Conservation (phyloP, 2,113 vertebrate genomes). For the Puffinus mauretanicus region DNA sequence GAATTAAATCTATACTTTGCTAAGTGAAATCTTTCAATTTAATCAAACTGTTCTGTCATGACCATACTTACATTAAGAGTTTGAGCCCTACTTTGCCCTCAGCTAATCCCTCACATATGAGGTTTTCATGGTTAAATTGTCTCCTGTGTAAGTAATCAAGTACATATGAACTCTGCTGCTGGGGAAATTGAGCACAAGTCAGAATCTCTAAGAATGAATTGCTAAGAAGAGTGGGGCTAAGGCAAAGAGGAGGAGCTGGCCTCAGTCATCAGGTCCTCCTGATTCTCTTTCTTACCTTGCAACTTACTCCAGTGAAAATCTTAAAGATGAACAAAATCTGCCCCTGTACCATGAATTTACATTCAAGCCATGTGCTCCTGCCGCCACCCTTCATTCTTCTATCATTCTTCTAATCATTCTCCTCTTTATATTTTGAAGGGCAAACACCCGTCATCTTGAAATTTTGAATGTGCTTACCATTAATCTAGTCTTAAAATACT, state of each 20-base stretch:
- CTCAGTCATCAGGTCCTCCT: not conserved
- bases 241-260: not conserved
- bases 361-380: not conserved
- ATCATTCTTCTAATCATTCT: not conserved
- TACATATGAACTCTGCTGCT: constrained; percentile 41
- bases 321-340: not conserved
- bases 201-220: not conserved
- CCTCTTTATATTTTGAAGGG: not conserved
- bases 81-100: constrained; percentile 38
- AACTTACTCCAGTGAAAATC: not conserved
- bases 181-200: constrained; percentile 23
- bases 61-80: not conserved
- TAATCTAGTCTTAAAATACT: not conserved
- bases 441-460: not conserved
- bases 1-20: constrained; percentile 25
- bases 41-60: constrained; percentile 48
- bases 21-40: constrained; percentile 42
- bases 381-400: not conserved
- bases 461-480: not conserved
- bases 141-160: constrained; percentile 57
- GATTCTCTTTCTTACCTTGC: not conserved
- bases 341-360: not conserved
- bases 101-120: constrained; percentile 38
- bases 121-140: constrained; percentile 45
- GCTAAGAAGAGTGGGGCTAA: not conserved